Conservation (phyloP, 2,888 invertebrate genomes). For the Tethea ocularis region DNA sequence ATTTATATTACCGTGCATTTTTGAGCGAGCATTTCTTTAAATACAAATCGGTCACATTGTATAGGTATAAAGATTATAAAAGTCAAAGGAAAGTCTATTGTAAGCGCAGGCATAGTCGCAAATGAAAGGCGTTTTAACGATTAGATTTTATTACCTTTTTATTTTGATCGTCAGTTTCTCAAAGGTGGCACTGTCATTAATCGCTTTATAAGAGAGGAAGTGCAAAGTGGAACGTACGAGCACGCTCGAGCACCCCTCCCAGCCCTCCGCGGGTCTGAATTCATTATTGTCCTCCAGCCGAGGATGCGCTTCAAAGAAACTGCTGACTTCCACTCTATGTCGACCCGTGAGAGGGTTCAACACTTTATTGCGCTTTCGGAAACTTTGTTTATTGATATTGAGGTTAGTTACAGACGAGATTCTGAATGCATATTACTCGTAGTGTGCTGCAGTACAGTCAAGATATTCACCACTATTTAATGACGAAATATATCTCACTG, state of each 20-base stretch:
- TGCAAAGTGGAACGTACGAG: slow-evolving; percentile 74
- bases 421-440: slow-evolving; percentile 16
- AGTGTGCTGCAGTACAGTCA: slow-evolving; percentile 15
- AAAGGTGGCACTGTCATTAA: slow-evolving; percentile 73
- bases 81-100: slow-evolving; percentile 18
- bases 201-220: slow-evolving; percentile 76
- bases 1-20: slow-evolving; percentile 5
- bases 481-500: neutral
- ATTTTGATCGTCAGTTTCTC: slow-evolving; percentile 61
- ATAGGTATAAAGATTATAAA: too few species aligned
- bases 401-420: slow-evolving; percentile 31
- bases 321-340: slow-evolving; percentile 68
- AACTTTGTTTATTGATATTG: slow-evolving; percentile 59
- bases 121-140: slow-evolving; percentile 44
- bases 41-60: too few species aligned
- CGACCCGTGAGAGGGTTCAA: slow-evolving; percentile 56
- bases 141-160: slow-evolving; percentile 67
- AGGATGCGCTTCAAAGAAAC: slow-evolving; percentile 78
- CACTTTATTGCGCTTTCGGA: slow-evolving; percentile 70
- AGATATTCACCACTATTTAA: neutral
- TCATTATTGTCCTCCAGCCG: slow-evolving; percentile 75
- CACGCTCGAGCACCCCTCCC: slow-evolving; percentile 53
- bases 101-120: slow-evolving; percentile 20
- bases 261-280: slow-evolving; percentile 63
- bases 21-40: too few species aligned